A percentile compares a stretch with the other conserved stretches of the same genome.
Evolutionary conservation across 2,888 invertebrate genomes (phyloP).

Genomic region (Ethmia dodecea): DNA sequence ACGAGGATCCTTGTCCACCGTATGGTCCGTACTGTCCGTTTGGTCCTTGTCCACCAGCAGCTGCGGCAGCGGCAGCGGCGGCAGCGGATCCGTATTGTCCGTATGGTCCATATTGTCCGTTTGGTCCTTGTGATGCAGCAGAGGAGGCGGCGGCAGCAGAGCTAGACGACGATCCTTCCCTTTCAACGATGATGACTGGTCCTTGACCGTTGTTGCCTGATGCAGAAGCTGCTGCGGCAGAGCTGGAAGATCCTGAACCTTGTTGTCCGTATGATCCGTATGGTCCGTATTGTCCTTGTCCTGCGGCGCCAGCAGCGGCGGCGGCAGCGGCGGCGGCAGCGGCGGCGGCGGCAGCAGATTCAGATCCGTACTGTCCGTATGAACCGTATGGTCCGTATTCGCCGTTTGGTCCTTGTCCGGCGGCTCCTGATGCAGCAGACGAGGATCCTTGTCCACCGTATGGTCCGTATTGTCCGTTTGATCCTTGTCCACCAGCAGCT

Average conservation of each 20-base stretch:
- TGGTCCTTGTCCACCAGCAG: no score
- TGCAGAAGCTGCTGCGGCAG: conserved; percentile 1
- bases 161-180: no score
- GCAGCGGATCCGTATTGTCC: no score
- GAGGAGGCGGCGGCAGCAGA: no score
- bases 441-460: conserved; percentile 5
- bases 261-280: conserved; percentile 1
- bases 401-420: conserved; percentile 3
- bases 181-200: no score
- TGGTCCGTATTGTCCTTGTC: not conserved
- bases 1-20: no score
- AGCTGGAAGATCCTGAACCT: not conserved
- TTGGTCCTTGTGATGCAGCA: no score
- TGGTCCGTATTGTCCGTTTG: conserved; percentile 5
- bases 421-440: conserved; percentile 1
- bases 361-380: conserved; percentile 1
- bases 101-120: no score
- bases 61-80: no score
- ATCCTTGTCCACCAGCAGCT: conserved; percentile 2
- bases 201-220: conserved; percentile 4
- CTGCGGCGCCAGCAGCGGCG: no score
- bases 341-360: conserved; percentile 2
- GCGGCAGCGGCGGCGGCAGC: conserved; percentile 3
- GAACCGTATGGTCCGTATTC: not conserved
- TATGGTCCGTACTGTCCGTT: no score